A percentile compares a stretch with the other conserved stretches of the same genome.
phyloP scores from a whole-genome alignment of 2,888 invertebrate genomes.

The Gisinianus flammeolus region DNA sequence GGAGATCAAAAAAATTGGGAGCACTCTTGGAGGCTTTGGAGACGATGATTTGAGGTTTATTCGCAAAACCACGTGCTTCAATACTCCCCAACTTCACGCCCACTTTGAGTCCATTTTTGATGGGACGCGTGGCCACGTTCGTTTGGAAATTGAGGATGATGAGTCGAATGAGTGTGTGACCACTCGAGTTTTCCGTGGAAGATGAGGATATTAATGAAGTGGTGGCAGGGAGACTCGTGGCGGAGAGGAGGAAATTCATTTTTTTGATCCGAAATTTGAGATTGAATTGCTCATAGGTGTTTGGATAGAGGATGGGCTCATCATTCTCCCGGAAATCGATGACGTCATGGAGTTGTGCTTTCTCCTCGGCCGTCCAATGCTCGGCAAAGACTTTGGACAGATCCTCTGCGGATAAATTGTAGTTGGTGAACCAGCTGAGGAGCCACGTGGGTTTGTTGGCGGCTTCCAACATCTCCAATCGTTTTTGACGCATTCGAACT shows the following conservation, averaged over 20 bases:
- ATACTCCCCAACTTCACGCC: constrained; percentile 75
- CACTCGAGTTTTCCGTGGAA: too few relatives aligned
- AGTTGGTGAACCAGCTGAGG: constrained; percentile 66
- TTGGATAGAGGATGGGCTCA: constrained; percentile 72
- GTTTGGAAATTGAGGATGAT: constrained; percentile 13
- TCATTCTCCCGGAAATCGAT: constrained; percentile 94
- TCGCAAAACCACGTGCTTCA: constrained; percentile 67
- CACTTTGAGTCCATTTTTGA: constrained; percentile 60
- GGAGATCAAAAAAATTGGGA: constrained; percentile 71
- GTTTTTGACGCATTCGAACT: constrained; percentile 62
- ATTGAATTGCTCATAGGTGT: constrained; percentile 77
- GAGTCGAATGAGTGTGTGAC: constrained; percentile 18
- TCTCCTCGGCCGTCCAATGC: constrained; percentile 94
- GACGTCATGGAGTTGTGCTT: constrained; percentile 87
- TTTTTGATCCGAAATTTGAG: constrained; percentile 68
- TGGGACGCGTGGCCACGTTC: constrained; percentile 61
- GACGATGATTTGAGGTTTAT: constrained; percentile 38
- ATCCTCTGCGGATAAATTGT: constrained; percentile 61
- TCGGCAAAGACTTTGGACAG: constrained; percentile 76
- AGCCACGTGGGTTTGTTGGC: constrained; percentile 68
- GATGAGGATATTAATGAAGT: background rate
- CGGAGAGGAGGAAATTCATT: background rate
- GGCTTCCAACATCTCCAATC: constrained; percentile 53
- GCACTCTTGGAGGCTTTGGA: constrained; percentile 22
- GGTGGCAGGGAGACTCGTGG: background rate